phyloP scores from a whole-genome alignment of 1,140 invertebrate species.

The Fopius arisanus region DNA sequence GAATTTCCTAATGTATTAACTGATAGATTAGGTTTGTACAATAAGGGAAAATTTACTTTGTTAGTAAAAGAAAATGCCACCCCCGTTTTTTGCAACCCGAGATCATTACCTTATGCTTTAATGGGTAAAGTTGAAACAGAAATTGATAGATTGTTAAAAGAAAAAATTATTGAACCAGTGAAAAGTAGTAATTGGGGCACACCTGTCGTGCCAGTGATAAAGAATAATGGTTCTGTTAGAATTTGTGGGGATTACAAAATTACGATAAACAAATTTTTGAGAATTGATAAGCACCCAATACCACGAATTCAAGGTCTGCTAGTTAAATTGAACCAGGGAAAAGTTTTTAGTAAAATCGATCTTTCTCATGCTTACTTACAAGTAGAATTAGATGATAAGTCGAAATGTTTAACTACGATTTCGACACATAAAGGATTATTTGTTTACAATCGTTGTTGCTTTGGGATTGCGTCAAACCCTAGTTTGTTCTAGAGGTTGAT shows the following conservation, averaged over 20 bases:
- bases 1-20: constrained; percentile 19
- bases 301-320: constrained; percentile 52
- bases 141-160: constrained; percentile 32
- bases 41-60: background rate
- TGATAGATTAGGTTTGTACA: constrained; percentile 4
- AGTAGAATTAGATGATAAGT: constrained; percentile 43
- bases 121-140: constrained; percentile 39
- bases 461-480: background rate
- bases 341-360: constrained; percentile 49
- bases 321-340: constrained; percentile 41
- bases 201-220: constrained; percentile 51
- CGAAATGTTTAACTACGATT: constrained; percentile 34
- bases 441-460: background rate
- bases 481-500: background rate
- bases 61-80: constrained; percentile 24
- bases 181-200: constrained; percentile 49
- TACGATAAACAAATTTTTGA: constrained; percentile 51
- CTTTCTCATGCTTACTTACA: constrained; percentile 48
- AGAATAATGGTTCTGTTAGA: constrained; percentile 34
- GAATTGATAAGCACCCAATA: constrained; percentile 46
- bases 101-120: constrained; percentile 41
- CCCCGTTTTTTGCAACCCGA: constrained; percentile 42
- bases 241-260: constrained; percentile 54
- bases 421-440: background rate
- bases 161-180: constrained; percentile 46